Evolutionary conservation across 2,797 vertebrate genomes (phyloP).

Genomic region (Squalus acanthias): DNA sequence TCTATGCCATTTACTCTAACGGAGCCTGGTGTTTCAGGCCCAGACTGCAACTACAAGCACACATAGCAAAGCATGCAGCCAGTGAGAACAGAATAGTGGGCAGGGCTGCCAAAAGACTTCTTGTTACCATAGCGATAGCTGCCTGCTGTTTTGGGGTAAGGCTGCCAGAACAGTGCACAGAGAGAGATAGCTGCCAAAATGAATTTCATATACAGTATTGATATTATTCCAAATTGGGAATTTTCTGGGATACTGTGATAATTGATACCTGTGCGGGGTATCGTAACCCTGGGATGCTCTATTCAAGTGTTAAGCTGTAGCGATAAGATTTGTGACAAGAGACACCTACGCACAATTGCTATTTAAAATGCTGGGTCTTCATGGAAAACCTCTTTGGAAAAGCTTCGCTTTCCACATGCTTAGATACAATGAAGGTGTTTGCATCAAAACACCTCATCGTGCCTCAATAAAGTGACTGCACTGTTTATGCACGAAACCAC

Average conservation of each 20-base stretch:
- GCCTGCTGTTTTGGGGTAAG: slow-evolving; percentile 21
- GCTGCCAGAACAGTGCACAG: neutral
- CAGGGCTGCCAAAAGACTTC: neutral
- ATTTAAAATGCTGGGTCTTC: neutral
- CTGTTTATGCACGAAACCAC: neutral
- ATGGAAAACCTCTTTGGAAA: neutral
- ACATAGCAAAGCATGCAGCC: neutral
- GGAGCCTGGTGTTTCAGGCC: neutral
- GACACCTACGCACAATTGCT: neutral
- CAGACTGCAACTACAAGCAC: neutral
- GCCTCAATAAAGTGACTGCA: slow-evolving; percentile 9
- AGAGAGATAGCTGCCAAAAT: neutral
- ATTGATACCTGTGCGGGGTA: neutral
- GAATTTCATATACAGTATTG: neutral
- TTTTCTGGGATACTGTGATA: neutral
- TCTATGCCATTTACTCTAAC: neutral
- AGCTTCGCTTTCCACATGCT: neutral
- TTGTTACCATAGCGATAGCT: slow-evolving; percentile 26
- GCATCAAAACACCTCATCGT: neutral
- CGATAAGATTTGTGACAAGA: neutral
- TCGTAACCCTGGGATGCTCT: neutral
- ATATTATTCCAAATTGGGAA: slow-evolving; percentile 12
- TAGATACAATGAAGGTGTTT: slow-evolving; percentile 16
- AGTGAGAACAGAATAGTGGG: neutral
- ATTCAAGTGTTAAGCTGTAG: neutral